Percentiles rank a stretch among this genome's conserved stretches.
phyloP scores from a whole-genome alignment of 2,113 vertebrate genomes.

The Neofelis nebulosa region DNA sequence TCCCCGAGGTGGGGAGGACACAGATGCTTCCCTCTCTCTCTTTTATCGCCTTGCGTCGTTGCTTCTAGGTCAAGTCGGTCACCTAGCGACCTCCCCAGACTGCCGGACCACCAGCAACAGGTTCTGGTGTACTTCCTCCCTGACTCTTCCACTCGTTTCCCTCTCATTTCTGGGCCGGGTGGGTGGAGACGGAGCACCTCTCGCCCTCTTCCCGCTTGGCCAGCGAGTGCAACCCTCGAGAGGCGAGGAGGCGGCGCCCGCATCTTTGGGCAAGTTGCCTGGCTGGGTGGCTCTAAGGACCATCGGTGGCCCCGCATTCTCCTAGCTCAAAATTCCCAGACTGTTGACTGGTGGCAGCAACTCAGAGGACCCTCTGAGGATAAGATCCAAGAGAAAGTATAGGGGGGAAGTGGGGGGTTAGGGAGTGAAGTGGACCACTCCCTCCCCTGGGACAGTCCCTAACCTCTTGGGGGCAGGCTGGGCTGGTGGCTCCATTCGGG shows the following conservation, averaged over 20 bases:
- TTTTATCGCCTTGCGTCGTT: too few relatives aligned
- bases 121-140: not conserved
- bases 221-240: accelerated
- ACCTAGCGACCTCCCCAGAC: too few relatives aligned
- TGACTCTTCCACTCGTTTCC: not conserved
- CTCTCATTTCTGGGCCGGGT: not conserved
- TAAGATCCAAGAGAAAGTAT: not conserved
- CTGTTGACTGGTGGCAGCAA: not conserved
- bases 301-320: not conserved
- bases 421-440: not conserved
- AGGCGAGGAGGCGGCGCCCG: not conserved
- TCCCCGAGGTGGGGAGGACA: too few relatives aligned
- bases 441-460: not conserved
- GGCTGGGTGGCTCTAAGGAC: not conserved
- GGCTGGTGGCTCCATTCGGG: not conserved
- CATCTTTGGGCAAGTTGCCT: accelerated
- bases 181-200: not conserved
- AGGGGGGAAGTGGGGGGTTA: not conserved
- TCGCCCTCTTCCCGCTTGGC: not conserved
- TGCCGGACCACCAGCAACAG: not conserved
- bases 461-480: too few relatives aligned
- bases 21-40: not conserved
- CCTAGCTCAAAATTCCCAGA: not conserved
- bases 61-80: not conserved
- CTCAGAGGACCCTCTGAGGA: not conserved